Base-by-base conservation (phyloP, 2,113 vertebrate species). In the Elachura formosa region DNA sequence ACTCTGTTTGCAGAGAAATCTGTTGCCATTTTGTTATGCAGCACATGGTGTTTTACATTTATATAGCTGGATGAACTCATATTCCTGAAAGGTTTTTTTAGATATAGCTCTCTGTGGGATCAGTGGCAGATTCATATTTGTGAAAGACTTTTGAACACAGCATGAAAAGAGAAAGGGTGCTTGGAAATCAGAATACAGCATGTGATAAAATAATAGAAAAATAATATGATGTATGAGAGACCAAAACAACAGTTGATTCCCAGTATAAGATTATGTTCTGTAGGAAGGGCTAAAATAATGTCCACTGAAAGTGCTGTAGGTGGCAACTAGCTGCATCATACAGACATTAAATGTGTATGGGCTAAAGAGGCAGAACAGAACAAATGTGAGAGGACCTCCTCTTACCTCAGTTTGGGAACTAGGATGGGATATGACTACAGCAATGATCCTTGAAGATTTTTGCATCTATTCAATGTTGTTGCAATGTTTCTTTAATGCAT, bases 231-330 rank as follows among this genome's bases (percentile, higher is more conserved):
- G 48, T 64, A 36, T 33, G 12, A 59, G 64, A 91, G 78, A 13
- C 9, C 0, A 0, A 2, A 66, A 40, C 5, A 64, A 31, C 11
- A 34, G 7, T 28, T 90, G 40, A 28, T 19, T 73, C 12, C 12
- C 49, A 56, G 41, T 48, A 2, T 28, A 51, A 78, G 36, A 52
- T 40, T 26, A 6, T 36, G 7, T 77, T 72, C 41, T 25, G 13
- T 34, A 54, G 21, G 2, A 69, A 7, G 12, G 16, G 4, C 51
- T 77, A 41, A 69, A 64, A 38, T 79, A 68, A 64, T 43, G 11
- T 2, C 36, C 6, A 11, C 14, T 64, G 33, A 61, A 74, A 38
- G 52, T n/a, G 6, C 8, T n/a, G 4, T 23, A 48, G 51, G 10
- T 40, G 5, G 20, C 1, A 5, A 11, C 20, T 61, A 23, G 19